These are phyloP conservation scores for Steromphala cineraria DNA, from an alignment of 2,888 invertebrate genomes.

Conservation along the genomic window DNA sequence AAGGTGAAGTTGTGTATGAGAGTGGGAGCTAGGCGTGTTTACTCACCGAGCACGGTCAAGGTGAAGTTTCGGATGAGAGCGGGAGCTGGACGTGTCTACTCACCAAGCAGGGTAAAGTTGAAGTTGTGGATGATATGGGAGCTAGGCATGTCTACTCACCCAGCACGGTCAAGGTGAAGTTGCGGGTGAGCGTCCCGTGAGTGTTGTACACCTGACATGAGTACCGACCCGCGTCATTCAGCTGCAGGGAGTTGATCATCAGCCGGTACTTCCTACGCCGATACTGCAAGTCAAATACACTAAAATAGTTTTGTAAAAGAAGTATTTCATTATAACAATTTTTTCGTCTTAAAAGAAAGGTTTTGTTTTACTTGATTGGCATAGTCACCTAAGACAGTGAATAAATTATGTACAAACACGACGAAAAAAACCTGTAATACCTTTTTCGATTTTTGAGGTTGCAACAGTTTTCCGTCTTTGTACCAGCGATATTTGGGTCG, in stretches of 20 bases:
- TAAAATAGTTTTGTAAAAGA: neutral
- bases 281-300: slow-evolving; percentile 17
- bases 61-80: too few species aligned
- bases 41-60: too few species aligned
- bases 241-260: slow-evolving; percentile 28
- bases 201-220: slow-evolving; percentile 36
- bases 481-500: slow-evolving; percentile 35
- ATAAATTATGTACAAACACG: too few species aligned
- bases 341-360: too few species aligned
- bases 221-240: slow-evolving; percentile 35
- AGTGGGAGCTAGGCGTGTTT: too few species aligned
- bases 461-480: slow-evolving; percentile 27
- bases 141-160: slow-evolving; percentile 26
- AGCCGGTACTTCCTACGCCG: slow-evolving; percentile 31
- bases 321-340: too few species aligned
- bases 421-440: neutral
- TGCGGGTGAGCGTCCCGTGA: slow-evolving; percentile 34
- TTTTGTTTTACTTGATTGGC: too few species aligned
- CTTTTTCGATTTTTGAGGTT: slow-evolving; percentile 26
- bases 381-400: too few species aligned
- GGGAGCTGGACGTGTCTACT: too few species aligned
- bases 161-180: slow-evolving; percentile 34
- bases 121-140: too few species aligned
- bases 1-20: too few species aligned
- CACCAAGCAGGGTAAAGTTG: too few species aligned